Percentiles rank a stretch among this genome's conserved stretches.
Conservation (phyloP, 2,113 vertebrate genomes). For the Athene noctua region DNA sequence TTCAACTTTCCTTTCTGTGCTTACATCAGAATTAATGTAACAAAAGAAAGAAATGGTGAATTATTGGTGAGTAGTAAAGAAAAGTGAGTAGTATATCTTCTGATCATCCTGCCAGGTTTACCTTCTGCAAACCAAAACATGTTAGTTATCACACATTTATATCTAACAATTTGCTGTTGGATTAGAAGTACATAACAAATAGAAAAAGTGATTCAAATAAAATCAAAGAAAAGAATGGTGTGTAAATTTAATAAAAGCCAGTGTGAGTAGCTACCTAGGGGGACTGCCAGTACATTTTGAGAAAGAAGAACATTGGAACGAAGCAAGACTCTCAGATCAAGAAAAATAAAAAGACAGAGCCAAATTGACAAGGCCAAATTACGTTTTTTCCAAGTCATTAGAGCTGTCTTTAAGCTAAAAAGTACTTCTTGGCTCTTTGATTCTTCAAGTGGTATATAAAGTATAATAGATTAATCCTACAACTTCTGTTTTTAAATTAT, state of each 20-base stretch:
- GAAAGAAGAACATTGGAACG: not conserved
- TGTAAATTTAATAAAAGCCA: not conserved
- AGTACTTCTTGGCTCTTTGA: not conserved
- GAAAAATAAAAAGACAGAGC: not conserved
- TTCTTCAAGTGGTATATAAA: not conserved
- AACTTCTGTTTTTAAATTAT: not conserved
- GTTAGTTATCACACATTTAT: not conserved
- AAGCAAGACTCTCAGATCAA: not conserved
- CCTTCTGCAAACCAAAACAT: not conserved
- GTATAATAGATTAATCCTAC: not conserved
- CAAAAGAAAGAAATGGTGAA: not conserved
- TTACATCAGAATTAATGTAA: not conserved
- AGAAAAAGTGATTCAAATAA: not conserved
- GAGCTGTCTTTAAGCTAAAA: not conserved
- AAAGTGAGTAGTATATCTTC: not conserved
- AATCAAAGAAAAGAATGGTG: not conserved
- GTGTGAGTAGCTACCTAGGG: not conserved
- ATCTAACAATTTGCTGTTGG: not conserved
- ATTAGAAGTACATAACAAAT: not conserved
- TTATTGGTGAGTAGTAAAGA: not conserved
- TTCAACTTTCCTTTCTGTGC: not conserved
- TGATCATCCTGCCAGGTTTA: not conserved
- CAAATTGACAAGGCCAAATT: not conserved
- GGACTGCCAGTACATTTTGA: not conserved
- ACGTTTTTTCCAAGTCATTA: not conserved